phyloP scores from a whole-genome alignment of 2,113 vertebrate species.

The Rhineura floridana region DNA sequence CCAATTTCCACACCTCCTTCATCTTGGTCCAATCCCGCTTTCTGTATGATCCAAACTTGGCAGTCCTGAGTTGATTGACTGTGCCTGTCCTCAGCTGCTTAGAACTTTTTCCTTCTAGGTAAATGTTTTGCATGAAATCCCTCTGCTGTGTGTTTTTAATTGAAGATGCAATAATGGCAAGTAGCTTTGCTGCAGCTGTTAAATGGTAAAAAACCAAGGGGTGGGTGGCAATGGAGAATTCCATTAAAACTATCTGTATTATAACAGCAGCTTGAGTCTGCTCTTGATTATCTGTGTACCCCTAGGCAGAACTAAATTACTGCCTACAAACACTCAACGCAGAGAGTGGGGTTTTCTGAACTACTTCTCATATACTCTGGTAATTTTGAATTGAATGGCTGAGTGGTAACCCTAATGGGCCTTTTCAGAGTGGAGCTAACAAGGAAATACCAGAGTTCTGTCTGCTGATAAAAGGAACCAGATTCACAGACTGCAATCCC shows the following conservation, averaged over 20 bases:
- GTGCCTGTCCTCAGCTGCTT: neutral
- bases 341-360: constrained; percentile 38
- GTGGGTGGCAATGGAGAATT: neutral
- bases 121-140: neutral
- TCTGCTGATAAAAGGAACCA: neutral
- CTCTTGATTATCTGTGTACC: constrained; percentile 45
- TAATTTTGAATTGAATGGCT: constrained; percentile 49
- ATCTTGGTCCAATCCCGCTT: too few species aligned
- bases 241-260: constrained; percentile 49
- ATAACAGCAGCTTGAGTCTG: constrained; percentile 33
- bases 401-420: constrained; percentile 39
- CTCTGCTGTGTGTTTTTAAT: constrained; percentile 48
- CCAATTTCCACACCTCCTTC: too few species aligned
- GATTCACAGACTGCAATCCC: neutral
- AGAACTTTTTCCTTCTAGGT: neutral
- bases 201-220: constrained; percentile 29
- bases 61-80: constrained; percentile 53
- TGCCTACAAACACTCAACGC: constrained; percentile 20
- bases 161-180: constrained; percentile 56
- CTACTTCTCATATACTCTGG: constrained; percentile 5
- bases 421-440: constrained; percentile 26
- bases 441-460: neutral
- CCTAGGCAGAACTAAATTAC: constrained; percentile 51
- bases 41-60: constrained; percentile 50
- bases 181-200: constrained; percentile 55